Base-by-base conservation (phyloP, 35 echinoderm and acorn worm genomes). In the Stichopus chloronotus region DNA sequence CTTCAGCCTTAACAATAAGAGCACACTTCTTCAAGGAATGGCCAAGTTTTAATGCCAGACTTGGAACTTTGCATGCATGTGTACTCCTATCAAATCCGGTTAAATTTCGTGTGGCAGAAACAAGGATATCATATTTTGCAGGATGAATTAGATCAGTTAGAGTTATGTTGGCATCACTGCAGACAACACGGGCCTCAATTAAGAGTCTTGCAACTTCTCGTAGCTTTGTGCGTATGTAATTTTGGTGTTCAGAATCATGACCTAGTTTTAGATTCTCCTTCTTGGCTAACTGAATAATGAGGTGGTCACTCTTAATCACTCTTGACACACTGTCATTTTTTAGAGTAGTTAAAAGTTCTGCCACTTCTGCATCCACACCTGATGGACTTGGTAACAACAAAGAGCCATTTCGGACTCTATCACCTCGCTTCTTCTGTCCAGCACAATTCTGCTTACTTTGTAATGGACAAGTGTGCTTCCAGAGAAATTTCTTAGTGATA, bases 31-130 rank as follows among this genome's bases (percentile, higher is more conserved):
- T 91, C 24, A 96, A 20, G 9, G 87, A 89, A 78, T 94, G 87
- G n/a, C 95, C 95, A 14, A 96, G 58, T 87, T 96, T 96, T 59
- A 96, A 13, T 2, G 95, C 95, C 21, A 96, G 88, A 56, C 84
- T 90, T 24, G 92, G 92, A 14, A 65, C 83, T 78, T 74, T 91
- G 86, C 91, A 96, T 43, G 55, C 69, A 17, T 84, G 57, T 54
- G 95, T 92, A 59, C 74, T 77, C 4, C 90, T 74, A 91, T 93
- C 82, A 25, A 91, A 94, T 19, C 95, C 87, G 63, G 95, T 92
- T 53, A 96, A 8, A 20, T 72, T 90, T 20, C 93, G 91, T 20
- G 80, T 87, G 63, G 92, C 92, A 30, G 11, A 59, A 52, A 94
- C 88, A 19, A 96, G 77, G 55, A 56, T 57, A 25, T 94, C 57